Base-by-base conservation (phyloP, 92 coral and sea anemone species). In the Pocillopora grandis region DNA sequence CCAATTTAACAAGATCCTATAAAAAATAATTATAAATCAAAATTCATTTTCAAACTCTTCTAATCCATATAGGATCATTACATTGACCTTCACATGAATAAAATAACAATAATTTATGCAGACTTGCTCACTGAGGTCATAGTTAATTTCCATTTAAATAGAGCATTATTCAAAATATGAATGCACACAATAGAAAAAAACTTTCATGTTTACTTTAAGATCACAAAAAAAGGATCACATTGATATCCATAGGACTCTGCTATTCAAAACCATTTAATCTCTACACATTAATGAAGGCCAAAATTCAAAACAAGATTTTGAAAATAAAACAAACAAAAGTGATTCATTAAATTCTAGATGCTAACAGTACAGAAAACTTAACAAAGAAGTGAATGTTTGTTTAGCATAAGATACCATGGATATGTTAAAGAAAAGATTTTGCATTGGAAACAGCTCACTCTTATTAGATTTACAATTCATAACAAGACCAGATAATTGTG, bases 221-320 rank as follows among this genome's bases (percentile, higher is more conserved):
- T 16, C 36, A 74, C 74, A 72, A 73, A 21, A 49, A 83, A 16
- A 64, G 72, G 72, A 83, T 73, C 62, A 73, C 27, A 13, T 48
- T 27, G n/a, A 33, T 31, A 74, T 73, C 74, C 59, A 62, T 61
- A n/a, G 71, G 80, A 6, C 15, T 74, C 52, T 76, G 55, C 72
- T 61, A 10, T 74, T 62, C 55, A 73, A 83, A 73, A 33, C 86
- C 63, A 74, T 83, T 57, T 74, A 74, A 63, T 62, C 74, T 63
- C 55, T 62, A 62, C 74, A 11, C 61, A 62, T 74, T 16, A 74
- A 83, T 74, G 27, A 62, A 74, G 55, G 74, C 78, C 58, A 83
- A 75, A 62, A 74, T 23, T 64, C 58, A 73, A 83, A 74, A 55
- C 33, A 4, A 23, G 2, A 23, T 35, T 36, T 77, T 62, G 56